A percentile compares a stretch with the other conserved stretches of the same genome.
Evolutionary conservation across 2,113 vertebrate genomes (phyloP).

Genomic region (Ceratotherium simum): DNA sequence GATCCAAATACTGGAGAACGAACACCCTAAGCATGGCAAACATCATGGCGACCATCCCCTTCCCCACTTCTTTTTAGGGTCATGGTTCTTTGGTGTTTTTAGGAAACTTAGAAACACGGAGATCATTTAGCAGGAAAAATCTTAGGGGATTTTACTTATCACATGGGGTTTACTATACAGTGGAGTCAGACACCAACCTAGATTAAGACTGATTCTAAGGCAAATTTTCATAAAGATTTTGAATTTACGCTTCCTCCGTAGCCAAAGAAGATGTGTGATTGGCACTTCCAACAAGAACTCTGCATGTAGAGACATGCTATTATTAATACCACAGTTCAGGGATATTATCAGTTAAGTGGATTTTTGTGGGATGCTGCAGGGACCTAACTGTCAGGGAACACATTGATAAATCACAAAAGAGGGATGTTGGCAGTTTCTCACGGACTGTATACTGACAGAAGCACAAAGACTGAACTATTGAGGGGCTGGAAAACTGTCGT

Average conservation of each 20-base stretch:
- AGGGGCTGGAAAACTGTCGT: neutral
- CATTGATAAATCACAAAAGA: neutral
- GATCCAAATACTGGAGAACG: neutral
- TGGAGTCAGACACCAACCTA: neutral
- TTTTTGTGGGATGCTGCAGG: neutral
- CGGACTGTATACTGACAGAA: neutral
- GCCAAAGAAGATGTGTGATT: neutral
- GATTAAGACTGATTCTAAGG: neutral
- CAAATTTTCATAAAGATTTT: conserved; percentile 29
- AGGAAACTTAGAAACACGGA: neutral
- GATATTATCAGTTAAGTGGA: neutral
- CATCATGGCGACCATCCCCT: neutral
- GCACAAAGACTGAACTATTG: neutral
- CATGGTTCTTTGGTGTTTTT: neutral
- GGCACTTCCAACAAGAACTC: neutral
- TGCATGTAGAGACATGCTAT: neutral
- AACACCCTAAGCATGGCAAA: neutral
- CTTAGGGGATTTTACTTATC: neutral
- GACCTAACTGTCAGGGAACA: conserved; percentile 45
- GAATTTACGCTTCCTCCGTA: neutral
- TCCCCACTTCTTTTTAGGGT: neutral
- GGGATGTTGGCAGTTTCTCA: neutral
- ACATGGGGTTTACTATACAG: neutral
- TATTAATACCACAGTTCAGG: conserved; percentile 7
- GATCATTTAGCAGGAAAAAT: neutral